Evolutionary conservation across 2,113 vertebrate genomes (phyloP).

Genomic region (Lepisosteus oculatus): DNA sequence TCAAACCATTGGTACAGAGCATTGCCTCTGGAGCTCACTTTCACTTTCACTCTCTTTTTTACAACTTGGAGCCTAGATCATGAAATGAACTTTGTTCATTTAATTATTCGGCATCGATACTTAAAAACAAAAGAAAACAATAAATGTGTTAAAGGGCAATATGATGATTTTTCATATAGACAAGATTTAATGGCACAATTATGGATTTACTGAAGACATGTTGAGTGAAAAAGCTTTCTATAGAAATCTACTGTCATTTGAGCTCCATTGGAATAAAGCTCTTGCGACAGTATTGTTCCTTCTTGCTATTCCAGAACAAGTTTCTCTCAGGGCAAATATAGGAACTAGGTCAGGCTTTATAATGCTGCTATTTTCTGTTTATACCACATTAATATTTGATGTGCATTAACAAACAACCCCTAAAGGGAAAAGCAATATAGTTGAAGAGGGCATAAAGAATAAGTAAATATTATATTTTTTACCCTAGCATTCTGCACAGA

Average conservation of each 20-base stretch:
- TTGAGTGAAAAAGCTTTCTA: too few species aligned
- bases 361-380: slow-evolving; percentile 59
- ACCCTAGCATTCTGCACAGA: slow-evolving; percentile 5
- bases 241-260: slow-evolving; percentile 39
- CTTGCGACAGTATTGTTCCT: slow-evolving; percentile 50
- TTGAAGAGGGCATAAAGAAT: slow-evolving; percentile 27
- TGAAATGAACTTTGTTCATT: too few species aligned
- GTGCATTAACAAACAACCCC: slow-evolving; percentile 42
- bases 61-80: too few species aligned
- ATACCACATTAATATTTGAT: slow-evolving; percentile 65
- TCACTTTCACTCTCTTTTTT: too few species aligned
- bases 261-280: slow-evolving; percentile 45
- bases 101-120: too few species aligned
- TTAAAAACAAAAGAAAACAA: too few species aligned
- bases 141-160: too few species aligned
- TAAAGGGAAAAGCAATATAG: slow-evolving; percentile 49
- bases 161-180: too few species aligned
- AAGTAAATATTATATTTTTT: slow-evolving; percentile 13
- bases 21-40: too few species aligned
- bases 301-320: slow-evolving; percentile 55
- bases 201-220: too few species aligned
- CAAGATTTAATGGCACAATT: too few species aligned
- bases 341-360: slow-evolving; percentile 65
- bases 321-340: slow-evolving; percentile 59
- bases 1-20: too few species aligned